Conservation (phyloP, 1,140 invertebrate genomes). For the Steinernema feltiae region DNA sequence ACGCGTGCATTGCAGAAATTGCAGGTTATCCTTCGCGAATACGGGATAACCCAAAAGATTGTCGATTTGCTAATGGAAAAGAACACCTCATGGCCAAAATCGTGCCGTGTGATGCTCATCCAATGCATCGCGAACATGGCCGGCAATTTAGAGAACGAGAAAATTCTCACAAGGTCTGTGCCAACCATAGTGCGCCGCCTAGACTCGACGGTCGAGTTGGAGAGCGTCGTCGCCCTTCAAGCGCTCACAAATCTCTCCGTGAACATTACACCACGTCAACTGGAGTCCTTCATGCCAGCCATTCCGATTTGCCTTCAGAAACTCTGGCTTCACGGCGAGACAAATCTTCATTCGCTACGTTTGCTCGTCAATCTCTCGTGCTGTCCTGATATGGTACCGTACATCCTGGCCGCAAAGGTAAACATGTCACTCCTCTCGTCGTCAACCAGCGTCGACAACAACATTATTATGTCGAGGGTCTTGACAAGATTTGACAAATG, state of each 20-base stretch:
- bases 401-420: conserved; percentile 66
- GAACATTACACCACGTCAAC: conserved; percentile 34
- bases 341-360: conserved; percentile 64
- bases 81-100: conserved; percentile 36
- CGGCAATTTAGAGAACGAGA: conserved; percentile 41
- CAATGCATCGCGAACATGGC: conserved; percentile 52
- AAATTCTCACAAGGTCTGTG: conserved; percentile 31
- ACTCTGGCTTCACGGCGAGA: conserved; percentile 45
- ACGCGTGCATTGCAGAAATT: conserved; percentile 1
- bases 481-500: conserved; percentile 14
- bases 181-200: conserved; percentile 30
- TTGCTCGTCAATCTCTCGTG: conserved; percentile 68
- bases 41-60: conserved; percentile 40
- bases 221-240: conserved; percentile 46
- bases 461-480: conserved; percentile 3
- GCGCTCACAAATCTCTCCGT: conserved; percentile 48
- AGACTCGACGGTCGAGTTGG: conserved; percentile 41
- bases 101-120: conserved; percentile 43
- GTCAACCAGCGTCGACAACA: too few species aligned
- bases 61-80: conserved; percentile 39
- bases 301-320: conserved; percentile 41
- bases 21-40: conserved; percentile 37
- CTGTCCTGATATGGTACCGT: conserved; percentile 66
- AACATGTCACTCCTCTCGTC: conserved; percentile 19
- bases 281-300: conserved; percentile 36